phyloP scores from a whole-genome alignment of 2,113 vertebrate genomes.

The Microtus pennsylvanicus region DNA sequence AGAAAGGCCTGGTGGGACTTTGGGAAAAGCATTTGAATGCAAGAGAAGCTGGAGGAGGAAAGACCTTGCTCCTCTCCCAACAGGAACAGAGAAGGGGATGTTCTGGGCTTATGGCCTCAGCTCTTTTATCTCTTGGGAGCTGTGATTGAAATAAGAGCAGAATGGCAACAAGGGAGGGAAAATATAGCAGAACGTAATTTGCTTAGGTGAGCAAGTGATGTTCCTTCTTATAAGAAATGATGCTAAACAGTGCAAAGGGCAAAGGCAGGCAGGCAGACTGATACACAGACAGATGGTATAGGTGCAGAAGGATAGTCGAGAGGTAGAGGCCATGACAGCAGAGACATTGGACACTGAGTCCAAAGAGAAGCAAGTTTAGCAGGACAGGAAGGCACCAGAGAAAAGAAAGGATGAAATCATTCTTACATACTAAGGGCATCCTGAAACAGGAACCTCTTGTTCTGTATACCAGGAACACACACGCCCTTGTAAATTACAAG shows the following conservation, averaged over 20 bases:
- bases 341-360: background rate
- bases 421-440: rapidly evolving
- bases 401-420: background rate
- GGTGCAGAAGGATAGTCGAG: background rate
- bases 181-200: too few species aligned
- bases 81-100: background rate
- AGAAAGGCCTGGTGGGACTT: background rate
- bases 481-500: background rate
- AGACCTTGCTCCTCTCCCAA: background rate
- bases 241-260: background rate
- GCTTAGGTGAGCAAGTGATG: background rate
- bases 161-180: too few species aligned
- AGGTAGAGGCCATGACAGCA: background rate
- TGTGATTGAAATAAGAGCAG: background rate
- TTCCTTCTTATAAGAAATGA: background rate
- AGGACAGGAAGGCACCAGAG: background rate
- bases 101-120: too few species aligned
- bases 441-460: rapidly evolving
- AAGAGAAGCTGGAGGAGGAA: background rate
- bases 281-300: too few species aligned
- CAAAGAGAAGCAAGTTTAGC: too few species aligned
- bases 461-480: background rate
- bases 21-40: background rate
- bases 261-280: background rate
- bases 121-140: too few species aligned